A percentile compares a stretch with the other conserved stretches of the same genome.
phyloP scores from a whole-genome alignment of 2,797 vertebrate genomes.

The Odontamblyopus lacepedii region DNA sequence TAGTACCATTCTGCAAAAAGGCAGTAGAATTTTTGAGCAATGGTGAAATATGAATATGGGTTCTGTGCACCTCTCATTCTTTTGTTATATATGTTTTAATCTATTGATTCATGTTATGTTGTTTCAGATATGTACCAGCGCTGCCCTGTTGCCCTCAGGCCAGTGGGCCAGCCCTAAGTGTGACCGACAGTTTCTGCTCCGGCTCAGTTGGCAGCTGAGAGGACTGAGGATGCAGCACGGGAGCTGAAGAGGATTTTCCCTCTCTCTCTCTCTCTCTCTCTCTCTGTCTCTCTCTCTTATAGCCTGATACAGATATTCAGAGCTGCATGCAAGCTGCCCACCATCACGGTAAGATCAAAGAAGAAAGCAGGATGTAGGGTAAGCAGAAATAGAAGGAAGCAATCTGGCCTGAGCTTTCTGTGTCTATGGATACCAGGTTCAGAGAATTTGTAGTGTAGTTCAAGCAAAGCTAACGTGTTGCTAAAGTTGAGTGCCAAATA shows the following conservation, averaged over 20 bases:
- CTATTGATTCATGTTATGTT: slow-evolving; percentile 23
- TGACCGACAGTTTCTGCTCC: slow-evolving; percentile 35
- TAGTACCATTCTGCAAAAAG: slow-evolving; percentile 13
- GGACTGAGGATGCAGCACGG: slow-evolving; percentile 78
- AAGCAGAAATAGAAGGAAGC: slow-evolving; percentile 42
- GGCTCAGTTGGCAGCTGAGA: slow-evolving; percentile 51
- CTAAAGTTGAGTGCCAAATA: slow-evolving; percentile 67
- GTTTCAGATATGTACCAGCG: slow-evolving; percentile 53
- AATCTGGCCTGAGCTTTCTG: slow-evolving; percentile 42
- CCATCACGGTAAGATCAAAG: slow-evolving; percentile 68
- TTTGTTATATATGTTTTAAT: not conserved
- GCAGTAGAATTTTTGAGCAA: not conserved
- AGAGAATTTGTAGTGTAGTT: slow-evolving; percentile 33
- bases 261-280: slow-evolving; percentile 42
- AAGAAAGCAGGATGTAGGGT: slow-evolving; percentile 58
- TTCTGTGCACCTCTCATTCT: not conserved
- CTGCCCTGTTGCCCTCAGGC: slow-evolving; percentile 50
- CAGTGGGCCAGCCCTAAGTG: slow-evolving; percentile 60
- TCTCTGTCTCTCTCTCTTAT: slow-evolving; percentile 36
- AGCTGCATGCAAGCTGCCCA: slow-evolving; percentile 70
- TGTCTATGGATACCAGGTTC: slow-evolving; percentile 27
- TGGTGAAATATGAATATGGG: not conserved
- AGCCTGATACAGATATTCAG: slow-evolving; percentile 54
- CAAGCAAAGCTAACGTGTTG: slow-evolving; percentile 52
- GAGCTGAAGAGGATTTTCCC: slow-evolving; percentile 68